These are phyloP conservation scores for Tachysurus fulvidraco DNA, from an alignment of 2,113 vertebrate genomes.

Conservation along the genomic window DNA sequence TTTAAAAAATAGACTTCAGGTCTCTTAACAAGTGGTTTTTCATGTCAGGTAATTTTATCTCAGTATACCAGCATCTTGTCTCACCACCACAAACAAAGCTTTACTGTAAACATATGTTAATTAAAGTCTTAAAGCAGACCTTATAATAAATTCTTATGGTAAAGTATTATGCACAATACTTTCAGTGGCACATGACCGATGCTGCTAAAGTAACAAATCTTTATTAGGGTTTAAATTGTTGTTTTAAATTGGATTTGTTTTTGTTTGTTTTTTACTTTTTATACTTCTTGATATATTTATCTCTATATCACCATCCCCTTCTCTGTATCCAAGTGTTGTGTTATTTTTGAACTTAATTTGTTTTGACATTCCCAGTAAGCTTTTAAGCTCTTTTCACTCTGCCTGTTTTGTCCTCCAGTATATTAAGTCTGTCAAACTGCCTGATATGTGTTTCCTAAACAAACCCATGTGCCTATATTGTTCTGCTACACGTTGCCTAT, in stretches of 20 bases:
- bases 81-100: background rate
- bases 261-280: background rate
- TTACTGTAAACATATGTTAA: background rate
- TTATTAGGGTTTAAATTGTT: background rate
- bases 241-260: too few relatives aligned
- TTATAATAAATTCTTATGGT: background rate
- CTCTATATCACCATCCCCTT: background rate
- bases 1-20: too few relatives aligned
- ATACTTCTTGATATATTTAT: background rate
- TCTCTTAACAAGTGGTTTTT: too few relatives aligned
- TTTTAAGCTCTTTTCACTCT: too few relatives aligned
- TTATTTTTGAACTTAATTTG: background rate
- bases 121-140: background rate
- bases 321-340: background rate
- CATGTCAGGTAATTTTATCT: background rate
- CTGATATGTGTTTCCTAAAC: background rate
- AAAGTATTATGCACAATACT: background rate
- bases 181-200: background rate
- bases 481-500: background rate
- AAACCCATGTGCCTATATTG: background rate
- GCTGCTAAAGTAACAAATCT: background rate
- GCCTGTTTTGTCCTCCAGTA: background rate
- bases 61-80: background rate
- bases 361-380: too few relatives aligned
- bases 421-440: background rate